Conservation (phyloP, 1,140 invertebrate species). For the Branchinecta lynchi region DNA sequence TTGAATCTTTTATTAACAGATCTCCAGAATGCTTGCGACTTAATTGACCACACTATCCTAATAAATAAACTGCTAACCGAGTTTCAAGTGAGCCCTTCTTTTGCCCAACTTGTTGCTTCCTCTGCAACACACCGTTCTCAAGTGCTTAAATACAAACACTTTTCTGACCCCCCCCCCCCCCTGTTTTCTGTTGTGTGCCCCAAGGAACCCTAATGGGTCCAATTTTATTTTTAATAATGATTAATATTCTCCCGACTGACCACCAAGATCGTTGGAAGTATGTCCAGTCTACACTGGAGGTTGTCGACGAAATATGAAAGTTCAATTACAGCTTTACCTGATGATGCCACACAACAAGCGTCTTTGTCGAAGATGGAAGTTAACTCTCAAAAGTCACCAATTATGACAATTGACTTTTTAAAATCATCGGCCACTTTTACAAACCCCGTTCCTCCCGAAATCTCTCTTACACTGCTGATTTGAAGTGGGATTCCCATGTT, state of each 20-base stretch:
- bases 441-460: conserved; percentile 8
- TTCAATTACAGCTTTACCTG: neutral
- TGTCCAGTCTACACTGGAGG: conserved; percentile 1
- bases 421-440: neutral
- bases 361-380: conserved; percentile 9
- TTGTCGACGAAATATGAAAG: conserved; percentile 10
- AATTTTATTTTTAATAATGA: neutral
- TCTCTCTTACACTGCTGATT: conserved; percentile 5
- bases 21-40: neutral
- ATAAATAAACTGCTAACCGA: conserved; percentile 1
- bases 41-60: conserved; percentile 5
- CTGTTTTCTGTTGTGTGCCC: neutral
- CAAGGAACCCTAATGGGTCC: conserved; percentile 8
- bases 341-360: neutral
- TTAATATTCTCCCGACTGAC: conserved; percentile 1
- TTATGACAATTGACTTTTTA: conserved; percentile 7
- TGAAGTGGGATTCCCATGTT: conserved; percentile 5
- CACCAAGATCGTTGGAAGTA: neutral
- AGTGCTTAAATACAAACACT: neutral
- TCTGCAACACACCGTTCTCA: conserved; percentile 1
- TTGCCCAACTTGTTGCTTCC: neutral
- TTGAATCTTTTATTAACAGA: conserved; percentile 7
- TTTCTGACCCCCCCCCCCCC: neutral
- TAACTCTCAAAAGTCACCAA: neutral
- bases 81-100: conserved; percentile 4